A percentile compares a stretch with the other conserved stretches of the same genome.
phyloP scores from a whole-genome alignment of 2,113 vertebrate genomes.

The Otolemur garnettii region DNA sequence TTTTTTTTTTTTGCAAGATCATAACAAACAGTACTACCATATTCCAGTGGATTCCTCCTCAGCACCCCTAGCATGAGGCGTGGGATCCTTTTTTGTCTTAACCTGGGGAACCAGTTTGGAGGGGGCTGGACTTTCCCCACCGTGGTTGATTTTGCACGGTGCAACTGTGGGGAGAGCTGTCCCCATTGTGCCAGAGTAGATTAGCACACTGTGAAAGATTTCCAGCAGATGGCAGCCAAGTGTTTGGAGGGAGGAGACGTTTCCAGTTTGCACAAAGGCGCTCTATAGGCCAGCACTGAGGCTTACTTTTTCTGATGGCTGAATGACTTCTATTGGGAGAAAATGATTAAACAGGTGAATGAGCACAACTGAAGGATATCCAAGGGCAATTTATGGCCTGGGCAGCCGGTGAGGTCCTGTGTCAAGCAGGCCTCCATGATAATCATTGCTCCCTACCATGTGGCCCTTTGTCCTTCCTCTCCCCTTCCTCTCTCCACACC shows the following conservation, averaged over 20 bases:
- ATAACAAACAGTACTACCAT: background rate
- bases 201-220: background rate
- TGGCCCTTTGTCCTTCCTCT: background rate
- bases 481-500: background rate
- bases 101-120: background rate
- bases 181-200: background rate
- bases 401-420: background rate
- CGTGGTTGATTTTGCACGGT: background rate
- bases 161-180: background rate
- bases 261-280: background rate
- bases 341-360: conserved; percentile 22
- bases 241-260: background rate
- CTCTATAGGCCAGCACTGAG: background rate
- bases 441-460: background rate
- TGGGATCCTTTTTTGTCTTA: background rate
- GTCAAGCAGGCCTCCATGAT: background rate
- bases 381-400: background rate
- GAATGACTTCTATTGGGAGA: background rate
- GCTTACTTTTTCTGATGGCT: background rate
- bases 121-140: background rate
- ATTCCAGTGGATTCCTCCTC: background rate
- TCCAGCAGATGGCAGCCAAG: conserved; percentile 75
- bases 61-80: background rate
- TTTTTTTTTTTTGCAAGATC: background rate
- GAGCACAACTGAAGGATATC: background rate